Percentiles rank a stretch among this genome's conserved stretches.
Evolutionary conservation across 2,113 vertebrate genomes (phyloP).

Genomic region (Mohoua ochrocephala): DNA sequence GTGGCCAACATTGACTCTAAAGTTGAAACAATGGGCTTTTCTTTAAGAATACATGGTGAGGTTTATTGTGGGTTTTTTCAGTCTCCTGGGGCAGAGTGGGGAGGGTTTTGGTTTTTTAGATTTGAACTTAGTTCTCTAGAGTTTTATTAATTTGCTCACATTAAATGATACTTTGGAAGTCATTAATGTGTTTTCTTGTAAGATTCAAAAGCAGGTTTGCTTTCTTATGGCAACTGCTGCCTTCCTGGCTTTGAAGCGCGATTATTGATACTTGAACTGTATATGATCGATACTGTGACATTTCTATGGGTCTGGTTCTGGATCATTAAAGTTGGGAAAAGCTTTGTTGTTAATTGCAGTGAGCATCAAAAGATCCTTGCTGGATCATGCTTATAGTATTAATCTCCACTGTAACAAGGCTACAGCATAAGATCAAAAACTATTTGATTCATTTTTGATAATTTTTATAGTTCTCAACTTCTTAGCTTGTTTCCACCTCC

Average conservation of each 20-base stretch:
- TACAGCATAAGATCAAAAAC: conserved; percentile 22
- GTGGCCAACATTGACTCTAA: neutral
- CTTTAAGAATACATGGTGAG: neutral
- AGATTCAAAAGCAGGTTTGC: neutral
- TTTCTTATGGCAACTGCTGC: neutral
- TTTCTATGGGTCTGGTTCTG: neutral
- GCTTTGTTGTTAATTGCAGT: neutral
- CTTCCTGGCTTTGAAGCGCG: neutral
- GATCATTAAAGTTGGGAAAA: neutral
- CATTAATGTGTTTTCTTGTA: neutral
- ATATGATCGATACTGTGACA: neutral
- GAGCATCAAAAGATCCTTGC: neutral
- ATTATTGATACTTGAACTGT: neutral
- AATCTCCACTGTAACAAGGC: neutral
- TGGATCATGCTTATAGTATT: neutral
- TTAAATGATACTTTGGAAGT: neutral
- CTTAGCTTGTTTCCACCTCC: conserved; percentile 45
- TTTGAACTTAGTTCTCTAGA: neutral
- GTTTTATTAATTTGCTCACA: neutral
- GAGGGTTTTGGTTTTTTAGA: neutral
- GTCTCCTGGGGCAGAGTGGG: neutral
- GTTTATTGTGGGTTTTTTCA: rapidly evolving
- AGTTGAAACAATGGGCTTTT: neutral
- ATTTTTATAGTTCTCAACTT: conserved; percentile 32
- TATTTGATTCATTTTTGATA: conserved; percentile 10